Conservation (phyloP, 2,888 invertebrate species). For the Allygus modestus region DNA sequence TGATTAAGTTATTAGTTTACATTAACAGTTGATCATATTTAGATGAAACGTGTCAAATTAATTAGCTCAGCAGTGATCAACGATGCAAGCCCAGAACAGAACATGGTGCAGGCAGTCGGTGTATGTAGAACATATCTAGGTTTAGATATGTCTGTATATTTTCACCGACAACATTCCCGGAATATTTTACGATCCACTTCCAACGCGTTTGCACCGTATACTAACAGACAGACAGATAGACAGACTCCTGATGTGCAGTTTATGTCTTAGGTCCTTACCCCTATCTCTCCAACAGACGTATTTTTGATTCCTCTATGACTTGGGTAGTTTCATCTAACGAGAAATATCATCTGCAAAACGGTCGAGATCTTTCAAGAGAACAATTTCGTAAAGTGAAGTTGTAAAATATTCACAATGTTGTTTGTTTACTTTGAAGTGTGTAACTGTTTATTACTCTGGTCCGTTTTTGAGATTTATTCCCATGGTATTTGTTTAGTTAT, state of each 20-base stretch:
- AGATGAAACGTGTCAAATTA: too few relatives aligned
- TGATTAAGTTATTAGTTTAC: too few relatives aligned
- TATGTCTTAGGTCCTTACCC: slow-evolving; percentile 40
- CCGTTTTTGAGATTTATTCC: slow-evolving; percentile 2
- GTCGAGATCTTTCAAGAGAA: slow-evolving; percentile 19
- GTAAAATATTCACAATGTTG: slow-evolving; percentile 37
- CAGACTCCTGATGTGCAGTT: slow-evolving; percentile 38
- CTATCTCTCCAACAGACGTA: slow-evolving; percentile 31
- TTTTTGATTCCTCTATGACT: slow-evolving; percentile 33
- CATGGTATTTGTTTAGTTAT: not conserved
- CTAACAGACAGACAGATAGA: slow-evolving; percentile 32
- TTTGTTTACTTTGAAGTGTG: slow-evolving; percentile 21
- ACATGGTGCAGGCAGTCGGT: not conserved
- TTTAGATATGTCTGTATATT: slow-evolving; percentile 23
- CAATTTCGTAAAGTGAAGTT: slow-evolving; percentile 10
- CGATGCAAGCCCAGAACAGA: too few relatives aligned
- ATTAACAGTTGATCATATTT: too few relatives aligned
- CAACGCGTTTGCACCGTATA: slow-evolving; percentile 24
- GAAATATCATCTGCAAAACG: slow-evolving; percentile 18
- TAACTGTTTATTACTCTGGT: not conserved
- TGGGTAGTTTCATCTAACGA: slow-evolving; percentile 19
- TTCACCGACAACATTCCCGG: slow-evolving; percentile 35
- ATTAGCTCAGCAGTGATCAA: too few relatives aligned
- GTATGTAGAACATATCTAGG: slow-evolving; percentile 21
- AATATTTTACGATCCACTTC: slow-evolving; percentile 20